Conservation (phyloP, 1,140 invertebrate species). For the Eriosoma lanigerum region DNA sequence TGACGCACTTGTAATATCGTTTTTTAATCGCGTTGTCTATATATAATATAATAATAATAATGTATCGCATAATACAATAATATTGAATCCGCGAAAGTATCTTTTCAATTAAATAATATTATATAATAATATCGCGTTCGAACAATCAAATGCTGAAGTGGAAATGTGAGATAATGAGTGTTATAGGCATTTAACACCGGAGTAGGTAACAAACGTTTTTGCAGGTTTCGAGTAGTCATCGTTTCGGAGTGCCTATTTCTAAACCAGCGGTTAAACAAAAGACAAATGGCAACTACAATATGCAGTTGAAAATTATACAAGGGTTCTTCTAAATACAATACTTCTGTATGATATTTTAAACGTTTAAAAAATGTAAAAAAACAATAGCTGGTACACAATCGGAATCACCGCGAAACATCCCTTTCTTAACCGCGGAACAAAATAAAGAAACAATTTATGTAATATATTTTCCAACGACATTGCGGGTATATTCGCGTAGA, state of each 20-base stretch:
- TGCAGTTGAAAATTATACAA: background rate
- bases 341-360: constrained; percentile 14
- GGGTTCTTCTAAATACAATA: too few species aligned
- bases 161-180: constrained; percentile 37
- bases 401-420: background rate
- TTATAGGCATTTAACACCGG: background rate
- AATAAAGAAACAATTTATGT: too few species aligned
- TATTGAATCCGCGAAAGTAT: too few species aligned
- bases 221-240: background rate
- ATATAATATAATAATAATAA: too few species aligned
- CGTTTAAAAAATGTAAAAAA: background rate
- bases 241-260: background rate
- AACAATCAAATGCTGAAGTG: constrained; percentile 23
- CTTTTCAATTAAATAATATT: too few species aligned
- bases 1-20: too few species aligned
- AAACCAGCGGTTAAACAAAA: background rate
- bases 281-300: background rate
- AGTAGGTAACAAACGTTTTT: background rate
- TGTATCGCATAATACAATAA: too few species aligned
- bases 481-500: too few species aligned
- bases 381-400: background rate
- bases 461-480: too few species aligned
- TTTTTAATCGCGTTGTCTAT: too few species aligned
- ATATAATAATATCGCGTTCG: background rate
- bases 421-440: too few species aligned